Conservation (phyloP, 2,797 vertebrate genomes). For the Xenopus petersii region DNA sequence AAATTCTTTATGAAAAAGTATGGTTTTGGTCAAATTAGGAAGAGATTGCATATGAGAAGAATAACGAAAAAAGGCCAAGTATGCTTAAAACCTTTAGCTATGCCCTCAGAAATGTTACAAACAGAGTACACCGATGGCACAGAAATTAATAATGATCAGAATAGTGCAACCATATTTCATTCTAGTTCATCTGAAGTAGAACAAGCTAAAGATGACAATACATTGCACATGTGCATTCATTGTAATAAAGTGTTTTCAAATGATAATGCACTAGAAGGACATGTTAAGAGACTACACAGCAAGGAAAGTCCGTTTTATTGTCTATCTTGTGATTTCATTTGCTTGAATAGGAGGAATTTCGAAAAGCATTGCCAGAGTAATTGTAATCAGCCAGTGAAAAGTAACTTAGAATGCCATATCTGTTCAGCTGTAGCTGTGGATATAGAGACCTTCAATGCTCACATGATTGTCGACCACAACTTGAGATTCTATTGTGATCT, state of each 20-base stretch:
- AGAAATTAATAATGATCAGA: constrained; percentile 32
- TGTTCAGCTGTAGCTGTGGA: constrained; percentile 58
- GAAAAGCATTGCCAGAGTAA: constrained; percentile 62
- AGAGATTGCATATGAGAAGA: constrained; percentile 59
- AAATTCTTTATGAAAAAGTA: constrained; percentile 54
- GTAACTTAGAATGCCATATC: constrained; percentile 57
- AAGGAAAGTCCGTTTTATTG: constrained; percentile 70
- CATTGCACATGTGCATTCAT: constrained; percentile 64
- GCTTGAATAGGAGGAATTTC: constrained; percentile 53
- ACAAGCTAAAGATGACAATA: constrained; percentile 49
- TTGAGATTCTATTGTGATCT: constrained; percentile 55
- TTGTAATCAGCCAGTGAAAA: constrained; percentile 56
- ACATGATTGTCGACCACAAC: constrained; percentile 63
- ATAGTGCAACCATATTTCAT: neutral
- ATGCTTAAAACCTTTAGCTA: constrained; percentile 44
- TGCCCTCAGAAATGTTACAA: constrained; percentile 21
- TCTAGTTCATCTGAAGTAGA: constrained; percentile 18
- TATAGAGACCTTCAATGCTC: constrained; percentile 54
- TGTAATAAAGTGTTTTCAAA: constrained; percentile 71
- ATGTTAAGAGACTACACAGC: constrained; percentile 66
- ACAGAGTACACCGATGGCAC: constrained; percentile 34
- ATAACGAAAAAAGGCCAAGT: constrained; percentile 53
- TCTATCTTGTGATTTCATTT: constrained; percentile 63
- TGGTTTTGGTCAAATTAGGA: constrained; percentile 64
- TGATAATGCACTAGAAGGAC: constrained; percentile 65